phyloP scores from a whole-genome alignment of 2,888 invertebrate genomes.

The Drosophila subsilvestris region DNA sequence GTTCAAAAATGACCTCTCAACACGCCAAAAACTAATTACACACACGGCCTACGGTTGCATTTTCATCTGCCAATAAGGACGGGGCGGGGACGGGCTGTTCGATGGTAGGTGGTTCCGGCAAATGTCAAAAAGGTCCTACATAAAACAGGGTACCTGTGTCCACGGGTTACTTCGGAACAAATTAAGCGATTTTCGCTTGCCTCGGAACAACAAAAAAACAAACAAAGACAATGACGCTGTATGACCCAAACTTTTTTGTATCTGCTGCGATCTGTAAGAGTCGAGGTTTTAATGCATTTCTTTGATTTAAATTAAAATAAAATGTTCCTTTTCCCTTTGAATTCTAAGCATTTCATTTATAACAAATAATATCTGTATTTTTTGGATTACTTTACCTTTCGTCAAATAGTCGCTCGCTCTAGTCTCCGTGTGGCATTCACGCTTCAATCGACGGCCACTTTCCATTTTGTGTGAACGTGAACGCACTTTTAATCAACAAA shows the following conservation, averaged over 20 bases:
- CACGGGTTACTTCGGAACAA: neutral
- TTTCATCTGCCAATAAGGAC: conserved; percentile 47
- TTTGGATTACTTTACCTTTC: too few relatives aligned
- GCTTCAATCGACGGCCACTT: conserved; percentile 49
- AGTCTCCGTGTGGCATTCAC: conserved; percentile 54
- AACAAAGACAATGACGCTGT: too few relatives aligned
- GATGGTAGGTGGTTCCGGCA: neutral
- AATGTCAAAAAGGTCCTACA: conserved; percentile 22
- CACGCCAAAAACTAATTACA: conserved; percentile 75
- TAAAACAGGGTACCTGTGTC: neutral
- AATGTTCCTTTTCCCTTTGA: too few relatives aligned
- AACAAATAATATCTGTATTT: too few relatives aligned
- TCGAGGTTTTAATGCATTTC: too few relatives aligned
- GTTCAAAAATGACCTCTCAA: conserved; percentile 63
- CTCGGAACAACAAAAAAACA: too few relatives aligned
- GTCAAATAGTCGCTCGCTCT: too few relatives aligned
- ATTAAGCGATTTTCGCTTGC: conserved; percentile 6
- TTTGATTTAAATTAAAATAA: too few relatives aligned
- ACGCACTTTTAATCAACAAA: conserved; percentile 76
- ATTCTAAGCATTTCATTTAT: too few relatives aligned
- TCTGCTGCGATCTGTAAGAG: too few relatives aligned
- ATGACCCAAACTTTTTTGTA: too few relatives aligned
- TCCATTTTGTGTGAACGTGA: conserved; percentile 62
- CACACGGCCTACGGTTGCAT: conserved; percentile 35
- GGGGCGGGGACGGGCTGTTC: neutral